These are phyloP conservation scores for Nesogale talazaci DNA, from an alignment of 2,113 vertebrate species.

Conservation along the genomic window DNA sequence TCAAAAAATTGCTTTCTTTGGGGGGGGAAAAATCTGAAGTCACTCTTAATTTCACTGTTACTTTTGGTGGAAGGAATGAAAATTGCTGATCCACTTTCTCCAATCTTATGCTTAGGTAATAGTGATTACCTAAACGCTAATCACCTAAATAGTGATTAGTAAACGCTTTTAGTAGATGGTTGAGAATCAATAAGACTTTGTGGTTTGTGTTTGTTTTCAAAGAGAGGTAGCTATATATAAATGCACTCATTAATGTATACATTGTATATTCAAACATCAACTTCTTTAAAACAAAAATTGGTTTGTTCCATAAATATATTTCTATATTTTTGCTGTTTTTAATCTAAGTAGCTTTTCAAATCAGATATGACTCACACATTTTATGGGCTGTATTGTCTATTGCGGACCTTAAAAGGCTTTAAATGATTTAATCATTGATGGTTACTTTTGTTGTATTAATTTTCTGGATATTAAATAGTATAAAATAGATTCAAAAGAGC, in stretches of 20 bases:
- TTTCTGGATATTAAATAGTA: constrained; percentile 41
- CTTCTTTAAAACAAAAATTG: constrained; percentile 21
- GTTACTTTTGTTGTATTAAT: constrained; percentile 23
- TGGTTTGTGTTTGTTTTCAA: background rate
- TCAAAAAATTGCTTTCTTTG: background rate
- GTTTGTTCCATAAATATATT: background rate
- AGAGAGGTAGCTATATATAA: background rate
- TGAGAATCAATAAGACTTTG: background rate
- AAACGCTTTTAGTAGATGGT: background rate
- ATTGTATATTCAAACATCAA: background rate
- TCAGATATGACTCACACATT: constrained; percentile 7
- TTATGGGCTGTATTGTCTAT: background rate
- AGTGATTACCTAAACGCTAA: no score
- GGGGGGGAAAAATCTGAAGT: background rate
- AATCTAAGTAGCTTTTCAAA: background rate
- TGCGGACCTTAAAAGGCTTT: background rate
- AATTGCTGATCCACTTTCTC: background rate
- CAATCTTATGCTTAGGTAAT: background rate
- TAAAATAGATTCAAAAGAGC: constrained; percentile 37
- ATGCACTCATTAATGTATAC: background rate
- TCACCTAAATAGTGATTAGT: no score
- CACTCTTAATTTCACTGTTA: background rate
- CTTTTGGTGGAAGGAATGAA: background rate
- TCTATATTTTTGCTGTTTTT: background rate
- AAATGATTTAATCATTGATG: constrained; percentile 16